Evolutionary conservation across 2,113 vertebrate genomes (phyloP).

Genomic region (Bambusicola thoracicus): DNA sequence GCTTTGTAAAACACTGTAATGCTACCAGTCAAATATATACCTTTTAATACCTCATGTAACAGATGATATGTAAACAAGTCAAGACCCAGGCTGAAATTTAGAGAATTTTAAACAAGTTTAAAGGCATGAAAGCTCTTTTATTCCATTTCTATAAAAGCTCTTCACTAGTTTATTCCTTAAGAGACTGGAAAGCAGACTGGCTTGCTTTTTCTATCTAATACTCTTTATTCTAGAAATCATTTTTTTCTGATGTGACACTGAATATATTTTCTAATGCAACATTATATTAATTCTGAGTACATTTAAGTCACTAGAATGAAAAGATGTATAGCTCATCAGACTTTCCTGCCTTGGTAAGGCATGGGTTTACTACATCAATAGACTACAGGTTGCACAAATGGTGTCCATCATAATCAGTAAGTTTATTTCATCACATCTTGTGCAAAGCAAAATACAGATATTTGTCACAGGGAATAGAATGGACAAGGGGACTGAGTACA

Average conservation of each 20-base stretch:
- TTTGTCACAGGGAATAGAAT: background rate
- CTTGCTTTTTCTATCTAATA: background rate
- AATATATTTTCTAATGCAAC: background rate
- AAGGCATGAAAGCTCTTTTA: background rate
- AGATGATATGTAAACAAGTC: background rate
- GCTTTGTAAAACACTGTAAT: background rate
- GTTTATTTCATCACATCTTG: background rate
- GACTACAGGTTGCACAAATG: background rate
- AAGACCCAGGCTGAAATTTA: background rate
- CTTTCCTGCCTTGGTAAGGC: background rate
- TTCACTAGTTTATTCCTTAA: background rate
- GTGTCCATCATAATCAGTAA: background rate
- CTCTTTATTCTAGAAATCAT: background rate
- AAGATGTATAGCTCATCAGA: constrained; percentile 7
- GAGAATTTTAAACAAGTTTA: background rate
- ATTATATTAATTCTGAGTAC: background rate
- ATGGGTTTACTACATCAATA: background rate
- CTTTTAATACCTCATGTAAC: background rate
- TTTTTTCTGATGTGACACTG: constrained; percentile 5
- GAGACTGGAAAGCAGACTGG: background rate
- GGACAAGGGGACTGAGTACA: too few species aligned
- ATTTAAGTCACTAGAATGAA: background rate
- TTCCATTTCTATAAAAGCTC: background rate
- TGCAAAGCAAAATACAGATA: background rate
- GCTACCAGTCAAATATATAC: background rate